Base-by-base conservation (phyloP, 1,140 invertebrate genomes). In the Muscidifurax raptorellus region DNA sequence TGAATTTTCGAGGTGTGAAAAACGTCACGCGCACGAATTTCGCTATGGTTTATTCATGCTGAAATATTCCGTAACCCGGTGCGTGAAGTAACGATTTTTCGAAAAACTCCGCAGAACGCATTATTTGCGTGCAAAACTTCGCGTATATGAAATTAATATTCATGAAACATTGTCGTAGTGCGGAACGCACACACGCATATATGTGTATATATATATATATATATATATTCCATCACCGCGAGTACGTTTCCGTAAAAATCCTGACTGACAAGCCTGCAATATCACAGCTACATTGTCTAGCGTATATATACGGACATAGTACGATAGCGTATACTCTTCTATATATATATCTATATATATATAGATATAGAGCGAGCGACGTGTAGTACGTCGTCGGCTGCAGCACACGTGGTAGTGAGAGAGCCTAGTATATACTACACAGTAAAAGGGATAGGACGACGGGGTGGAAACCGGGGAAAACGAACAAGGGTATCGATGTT, bases 401-500 rank as follows among this genome's bases (percentile, higher is more conserved):
- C 67, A n/a, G 27, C 67, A 40, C 71, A 74, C 32, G 71, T 74
- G 71, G 32, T n/a, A n/a, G n/a, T n/a, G n/a, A 30, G 71, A 36
- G 71, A 32, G 71, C 71, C 32, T 15, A 7, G 32, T 22, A 30
- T 22, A 30, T 2, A 36, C 32, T 52, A 59, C 28, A 40, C 40
- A 84, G 36, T 15, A 78, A 71, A 67, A 27, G 32, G 32, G 66
- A 59, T 9, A 52, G 25, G 27, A 40, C 67, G 69, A 40, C 10
- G n/a, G 36, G 28, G 74, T 28, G n/a, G n/a, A 83, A 74, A 18
- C 64, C 52, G 52, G 82, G 36, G 69, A 82, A 82, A 82, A 64
- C 67, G 75, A 82, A 72, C 67, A 79, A 80, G 76, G 64, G 59
- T 79, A 85, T 85, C 84, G 84, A 85, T 82, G 80, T 82, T 78